Evolutionary conservation across 2,888 invertebrate genomes (phyloP).

Genomic region (Nineta flava): DNA sequence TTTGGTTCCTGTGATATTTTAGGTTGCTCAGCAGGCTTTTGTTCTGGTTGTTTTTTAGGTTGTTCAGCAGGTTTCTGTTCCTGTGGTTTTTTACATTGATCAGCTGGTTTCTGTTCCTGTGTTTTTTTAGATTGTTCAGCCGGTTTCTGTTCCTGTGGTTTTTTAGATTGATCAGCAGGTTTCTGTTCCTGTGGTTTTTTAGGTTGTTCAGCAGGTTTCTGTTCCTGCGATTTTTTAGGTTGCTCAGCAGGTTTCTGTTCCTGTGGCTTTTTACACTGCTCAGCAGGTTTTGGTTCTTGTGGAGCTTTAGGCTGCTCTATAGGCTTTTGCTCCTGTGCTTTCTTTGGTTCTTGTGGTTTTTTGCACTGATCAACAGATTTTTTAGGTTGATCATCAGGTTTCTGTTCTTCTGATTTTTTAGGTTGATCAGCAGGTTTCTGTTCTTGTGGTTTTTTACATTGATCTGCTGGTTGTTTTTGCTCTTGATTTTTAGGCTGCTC

Average conservation of each 20-base stretch:
- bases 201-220: slow-evolving; percentile 8
- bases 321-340: slow-evolving; percentile 9
- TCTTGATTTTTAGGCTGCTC: slow-evolving; percentile 21
- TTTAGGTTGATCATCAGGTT: slow-evolving; percentile 7
- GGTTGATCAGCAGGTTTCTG: slow-evolving; percentile 5
- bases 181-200: slow-evolving; percentile 14
- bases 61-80: not conserved
- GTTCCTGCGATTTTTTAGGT: slow-evolving; percentile 9
- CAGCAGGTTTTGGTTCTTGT: slow-evolving; percentile 15
- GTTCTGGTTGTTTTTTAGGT: not conserved
- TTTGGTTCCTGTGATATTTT: not conserved
- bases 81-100: not conserved
- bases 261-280: slow-evolving; percentile 19
- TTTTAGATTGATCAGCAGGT: slow-evolving; percentile 21
- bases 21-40: slow-evolving; percentile 2
- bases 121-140: not conserved
- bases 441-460: slow-evolving; percentile 2
- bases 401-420: slow-evolving; percentile 1
- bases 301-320: slow-evolving; percentile 11
- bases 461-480: slow-evolving; percentile 11
- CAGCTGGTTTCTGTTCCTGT: not conserved
- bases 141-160: slow-evolving; percentile 13
- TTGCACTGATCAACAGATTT: slow-evolving; percentile 11
- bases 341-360: slow-evolving; percentile 14
- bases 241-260: slow-evolving; percentile 21